These are phyloP conservation scores for Stomatorhinus ivindoensis DNA, from an alignment of 2,113 vertebrate genomes.

Conservation along the genomic window DNA sequence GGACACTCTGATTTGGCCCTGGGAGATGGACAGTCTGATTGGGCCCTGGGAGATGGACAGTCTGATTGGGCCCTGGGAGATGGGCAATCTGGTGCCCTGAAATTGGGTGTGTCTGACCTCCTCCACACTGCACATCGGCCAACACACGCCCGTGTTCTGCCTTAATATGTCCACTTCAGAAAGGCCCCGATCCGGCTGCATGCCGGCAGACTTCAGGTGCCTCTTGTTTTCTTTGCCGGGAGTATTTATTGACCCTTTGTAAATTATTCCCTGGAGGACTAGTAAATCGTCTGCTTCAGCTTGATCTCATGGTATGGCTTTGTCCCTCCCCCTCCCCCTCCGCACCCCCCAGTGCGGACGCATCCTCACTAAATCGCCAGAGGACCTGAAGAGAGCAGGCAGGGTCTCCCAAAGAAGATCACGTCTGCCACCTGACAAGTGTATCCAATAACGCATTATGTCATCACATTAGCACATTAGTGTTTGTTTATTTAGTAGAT, in stretches of 20 bases:
- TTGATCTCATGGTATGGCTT: not conserved
- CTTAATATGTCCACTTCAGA: not conserved
- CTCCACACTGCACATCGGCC: not conserved
- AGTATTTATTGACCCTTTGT: conserved; percentile 37
- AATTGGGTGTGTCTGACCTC: not conserved
- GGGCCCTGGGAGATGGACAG: no score
- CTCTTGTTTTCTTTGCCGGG: conserved; percentile 30
- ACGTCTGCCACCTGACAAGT: not conserved
- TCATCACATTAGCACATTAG: not conserved
- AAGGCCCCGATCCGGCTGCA: not conserved
- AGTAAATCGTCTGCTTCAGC: conserved; percentile 18
- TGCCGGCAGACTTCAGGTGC: conserved; percentile 14
- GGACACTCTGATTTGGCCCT: not conserved
- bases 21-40: no score
- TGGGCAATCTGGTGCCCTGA: not conserved
- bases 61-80: no score
- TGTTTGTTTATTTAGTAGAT: not conserved
- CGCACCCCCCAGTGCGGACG: not conserved
- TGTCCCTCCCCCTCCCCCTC: not conserved
- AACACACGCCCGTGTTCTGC: conserved; percentile 30
- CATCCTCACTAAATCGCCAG: not conserved
- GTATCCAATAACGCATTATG: not conserved
- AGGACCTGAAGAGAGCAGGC: not conserved
- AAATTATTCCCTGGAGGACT: conserved; percentile 14
- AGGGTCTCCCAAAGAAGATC: not conserved